Conservation (phyloP, 2,113 vertebrate species). For the Gnathonemus longibarbis region DNA sequence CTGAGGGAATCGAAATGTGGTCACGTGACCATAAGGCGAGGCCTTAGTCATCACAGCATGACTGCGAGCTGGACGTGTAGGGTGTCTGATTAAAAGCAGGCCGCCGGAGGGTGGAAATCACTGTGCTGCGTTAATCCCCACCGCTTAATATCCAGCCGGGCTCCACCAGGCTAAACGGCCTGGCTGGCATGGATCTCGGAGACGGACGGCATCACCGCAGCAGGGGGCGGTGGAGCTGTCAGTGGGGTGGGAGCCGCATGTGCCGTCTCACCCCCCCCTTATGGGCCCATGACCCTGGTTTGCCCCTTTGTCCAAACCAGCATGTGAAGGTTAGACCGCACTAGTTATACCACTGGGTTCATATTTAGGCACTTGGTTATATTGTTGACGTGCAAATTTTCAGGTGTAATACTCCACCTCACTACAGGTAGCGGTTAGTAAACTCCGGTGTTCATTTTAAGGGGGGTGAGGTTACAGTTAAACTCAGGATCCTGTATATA, state of each 20-base stretch:
- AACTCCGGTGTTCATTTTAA: neutral
- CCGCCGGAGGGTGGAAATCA: constrained; percentile 10
- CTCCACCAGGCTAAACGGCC: neutral
- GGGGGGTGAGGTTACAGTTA: neutral
- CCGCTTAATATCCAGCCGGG: neutral
- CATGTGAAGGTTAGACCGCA: neutral
- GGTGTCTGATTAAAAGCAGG: constrained; percentile 19
- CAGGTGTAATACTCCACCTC: neutral
- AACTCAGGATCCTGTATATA: neutral
- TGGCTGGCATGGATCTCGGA: neutral
- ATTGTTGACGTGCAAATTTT: neutral
- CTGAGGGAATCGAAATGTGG: neutral
- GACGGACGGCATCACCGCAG: neutral
- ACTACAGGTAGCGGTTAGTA: neutral
- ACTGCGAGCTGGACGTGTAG: neutral
- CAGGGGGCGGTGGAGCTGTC: neutral
- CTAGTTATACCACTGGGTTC: neutral
- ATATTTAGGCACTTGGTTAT: neutral
- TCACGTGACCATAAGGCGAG: neutral
- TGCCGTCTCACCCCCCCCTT: neutral
- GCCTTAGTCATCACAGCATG: neutral
- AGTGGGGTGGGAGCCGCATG: neutral
- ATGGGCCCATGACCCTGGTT: neutral
- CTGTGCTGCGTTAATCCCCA: constrained; percentile 13
- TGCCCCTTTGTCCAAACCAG: neutral